Percentiles rank a stretch among this genome's conserved stretches.
Evolutionary conservation across 1,140 invertebrate species (phyloP).

Genomic region (Heliconius nattereri): DNA sequence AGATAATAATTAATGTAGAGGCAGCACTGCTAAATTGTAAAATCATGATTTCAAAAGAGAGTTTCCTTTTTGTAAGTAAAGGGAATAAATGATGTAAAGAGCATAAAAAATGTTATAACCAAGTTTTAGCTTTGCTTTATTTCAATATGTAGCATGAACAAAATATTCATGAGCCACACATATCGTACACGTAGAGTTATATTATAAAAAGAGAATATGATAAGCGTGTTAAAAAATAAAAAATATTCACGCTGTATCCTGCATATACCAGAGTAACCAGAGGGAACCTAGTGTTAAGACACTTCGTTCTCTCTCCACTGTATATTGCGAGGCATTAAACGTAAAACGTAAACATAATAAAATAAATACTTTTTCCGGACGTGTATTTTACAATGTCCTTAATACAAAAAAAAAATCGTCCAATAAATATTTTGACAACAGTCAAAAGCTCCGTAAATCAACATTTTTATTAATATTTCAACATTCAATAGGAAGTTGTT

Average conservation of each 20-base stretch:
- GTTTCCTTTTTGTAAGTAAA: neutral
- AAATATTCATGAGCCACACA: neutral
- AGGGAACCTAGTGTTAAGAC: too few relatives aligned
- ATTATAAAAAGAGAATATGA: neutral
- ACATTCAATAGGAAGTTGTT: neutral
- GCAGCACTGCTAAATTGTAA: neutral
- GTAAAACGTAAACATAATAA: too few relatives aligned
- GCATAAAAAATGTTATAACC: neutral
- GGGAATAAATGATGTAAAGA: conserved; percentile 1
- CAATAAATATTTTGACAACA: too few relatives aligned
- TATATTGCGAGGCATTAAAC: too few relatives aligned
- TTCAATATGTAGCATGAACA: conserved; percentile 2
- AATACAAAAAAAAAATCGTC: too few relatives aligned
- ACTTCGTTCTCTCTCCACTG: too few relatives aligned
- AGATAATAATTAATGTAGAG: neutral
- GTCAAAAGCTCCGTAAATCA: neutral
- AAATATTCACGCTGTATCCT: too few relatives aligned
- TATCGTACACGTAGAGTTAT: neutral
- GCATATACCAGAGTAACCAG: too few relatives aligned
- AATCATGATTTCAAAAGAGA: neutral
- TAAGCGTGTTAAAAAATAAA: too few relatives aligned
- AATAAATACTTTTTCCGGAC: too few relatives aligned
- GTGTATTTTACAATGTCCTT: too few relatives aligned
- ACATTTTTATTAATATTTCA: neutral
- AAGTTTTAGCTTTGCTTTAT: neutral